A percentile compares a stretch with the other conserved stretches of the same genome.
Conservation (phyloP, 2,113 vertebrate species). For the Papio anubis region DNA sequence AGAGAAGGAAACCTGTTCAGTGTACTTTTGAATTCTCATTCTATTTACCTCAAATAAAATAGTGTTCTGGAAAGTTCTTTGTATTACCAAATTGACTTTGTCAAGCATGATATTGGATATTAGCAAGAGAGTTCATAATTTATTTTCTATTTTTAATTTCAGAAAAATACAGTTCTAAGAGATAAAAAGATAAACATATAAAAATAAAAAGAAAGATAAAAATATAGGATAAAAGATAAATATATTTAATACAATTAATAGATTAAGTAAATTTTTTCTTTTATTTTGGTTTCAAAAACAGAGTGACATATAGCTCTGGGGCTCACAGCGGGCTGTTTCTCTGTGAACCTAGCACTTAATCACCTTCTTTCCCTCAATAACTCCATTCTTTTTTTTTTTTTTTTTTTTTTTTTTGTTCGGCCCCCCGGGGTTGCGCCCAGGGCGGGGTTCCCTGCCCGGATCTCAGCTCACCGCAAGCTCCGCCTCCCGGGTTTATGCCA, state of each 20-base stretch:
- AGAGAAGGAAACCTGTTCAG: not conserved
- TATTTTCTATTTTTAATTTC: slow-evolving; percentile 22
- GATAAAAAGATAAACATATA: too few species aligned
- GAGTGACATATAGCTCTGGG: not conserved
- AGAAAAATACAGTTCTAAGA: not conserved
- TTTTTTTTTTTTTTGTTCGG: too few species aligned
- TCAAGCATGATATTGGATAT: not conserved
- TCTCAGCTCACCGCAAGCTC: too few species aligned
- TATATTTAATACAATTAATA: not conserved
- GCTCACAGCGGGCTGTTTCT: not conserved
- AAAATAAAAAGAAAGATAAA: too few species aligned
- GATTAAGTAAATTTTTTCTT: not conserved
- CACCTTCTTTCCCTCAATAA: too few species aligned
- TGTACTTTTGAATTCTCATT: not conserved
- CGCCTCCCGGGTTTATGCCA: too few species aligned
- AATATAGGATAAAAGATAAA: not conserved
- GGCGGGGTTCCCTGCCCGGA: too few species aligned
- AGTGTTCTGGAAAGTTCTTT: not conserved
- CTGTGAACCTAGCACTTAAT: fast-evolving
- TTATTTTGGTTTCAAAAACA: not conserved
- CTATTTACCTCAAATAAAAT: not conserved
- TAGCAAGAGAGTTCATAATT: not conserved
- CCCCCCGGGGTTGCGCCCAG: too few species aligned
- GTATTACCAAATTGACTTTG: not conserved
- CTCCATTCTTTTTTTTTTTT: not conserved